Evolutionary conservation across 2,113 vertebrate genomes (phyloP), one percentile per base, ranked within the genome.

Genomic region (Bubo blakistoni): DNA sequence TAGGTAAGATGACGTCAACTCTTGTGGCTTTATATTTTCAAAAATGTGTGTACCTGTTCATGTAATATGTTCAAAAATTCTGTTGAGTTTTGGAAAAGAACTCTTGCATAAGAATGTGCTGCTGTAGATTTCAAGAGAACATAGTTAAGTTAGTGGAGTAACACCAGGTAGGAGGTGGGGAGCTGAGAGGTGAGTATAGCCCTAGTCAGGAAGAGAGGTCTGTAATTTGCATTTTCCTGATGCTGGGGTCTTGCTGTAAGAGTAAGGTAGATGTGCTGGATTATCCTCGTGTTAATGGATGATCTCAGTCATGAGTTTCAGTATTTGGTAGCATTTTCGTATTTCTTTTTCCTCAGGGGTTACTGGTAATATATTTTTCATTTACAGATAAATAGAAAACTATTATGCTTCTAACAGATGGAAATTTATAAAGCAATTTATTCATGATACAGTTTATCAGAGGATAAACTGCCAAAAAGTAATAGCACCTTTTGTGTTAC

Each of bases 1-100:
- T 99, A 86, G 99, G 99, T 99, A 98, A 98, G 98, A 58, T 16
- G 61, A 86, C 57, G 9, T 11, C 47, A 4, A 0, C 26, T 32
- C 34, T 25, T 4, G 10, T 6, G 63, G 13, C 22, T 86, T 51
- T n/a, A 0, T 10, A 3, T 29, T 36, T 22, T n/a, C 54, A 26
- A 54, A 16, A 18, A 18, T 38, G 7, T 4, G 7, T 16, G 40
- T 19, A 2, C 26, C 20, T 57, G 7, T 2, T 67, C 7, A 2
- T 49, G 34, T 16, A 11, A 0, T 25, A 0, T 6, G 10, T 30
- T 79, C 36, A 47, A 13, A 51, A 18, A 9, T 19, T 21, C 5
- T 17, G 46, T 7, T 2, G 49, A 34, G 51, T 26, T 86, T 65
- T 80, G 86, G 70, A 19, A 27, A 38, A 30, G 67, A 66, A 0